These are phyloP conservation scores for Clistopyga incitator DNA, from an alignment of 2,888 invertebrate species.

Conservation along the genomic window DNA sequence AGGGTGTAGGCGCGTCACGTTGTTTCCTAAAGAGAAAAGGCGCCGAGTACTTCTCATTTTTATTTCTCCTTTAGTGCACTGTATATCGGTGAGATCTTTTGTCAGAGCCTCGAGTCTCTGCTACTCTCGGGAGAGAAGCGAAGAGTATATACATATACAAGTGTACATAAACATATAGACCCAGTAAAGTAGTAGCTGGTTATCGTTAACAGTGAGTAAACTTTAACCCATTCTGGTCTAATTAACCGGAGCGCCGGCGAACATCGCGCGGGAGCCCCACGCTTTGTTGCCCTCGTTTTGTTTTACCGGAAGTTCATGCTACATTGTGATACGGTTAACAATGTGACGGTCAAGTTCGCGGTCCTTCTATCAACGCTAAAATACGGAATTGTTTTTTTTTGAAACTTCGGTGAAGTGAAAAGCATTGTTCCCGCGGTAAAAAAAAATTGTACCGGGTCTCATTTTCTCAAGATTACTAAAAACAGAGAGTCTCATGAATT, in stretches of 20 bases:
- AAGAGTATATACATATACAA: no score
- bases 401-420: no score
- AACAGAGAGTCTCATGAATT: no score
- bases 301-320: not conserved
- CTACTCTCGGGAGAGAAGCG: no score
- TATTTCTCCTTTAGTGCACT: not conserved
- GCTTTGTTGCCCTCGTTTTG: slow-evolving; percentile 16
- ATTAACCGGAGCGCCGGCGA: slow-evolving; percentile 28
- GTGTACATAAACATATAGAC: not conserved
- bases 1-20: slow-evolving; percentile 15
- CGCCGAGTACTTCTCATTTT: not conserved
- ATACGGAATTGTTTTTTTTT: no score
- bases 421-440: no score
- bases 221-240: slow-evolving; percentile 28
- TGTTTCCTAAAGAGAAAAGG: slow-evolving; percentile 9
- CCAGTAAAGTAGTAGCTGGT: slow-evolving; percentile 5
- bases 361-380: no score
- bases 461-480: no score
- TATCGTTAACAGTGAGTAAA: slow-evolving; percentile 33
- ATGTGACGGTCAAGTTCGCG: no score
- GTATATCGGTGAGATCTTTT: slow-evolving; percentile 3
- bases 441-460: no score
- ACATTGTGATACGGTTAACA: no score
- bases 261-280: not conserved
- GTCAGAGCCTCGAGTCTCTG: not conserved